Evolutionary conservation across 1,140 invertebrate species (phyloP).

Genomic region (Drosophila elegans): DNA sequence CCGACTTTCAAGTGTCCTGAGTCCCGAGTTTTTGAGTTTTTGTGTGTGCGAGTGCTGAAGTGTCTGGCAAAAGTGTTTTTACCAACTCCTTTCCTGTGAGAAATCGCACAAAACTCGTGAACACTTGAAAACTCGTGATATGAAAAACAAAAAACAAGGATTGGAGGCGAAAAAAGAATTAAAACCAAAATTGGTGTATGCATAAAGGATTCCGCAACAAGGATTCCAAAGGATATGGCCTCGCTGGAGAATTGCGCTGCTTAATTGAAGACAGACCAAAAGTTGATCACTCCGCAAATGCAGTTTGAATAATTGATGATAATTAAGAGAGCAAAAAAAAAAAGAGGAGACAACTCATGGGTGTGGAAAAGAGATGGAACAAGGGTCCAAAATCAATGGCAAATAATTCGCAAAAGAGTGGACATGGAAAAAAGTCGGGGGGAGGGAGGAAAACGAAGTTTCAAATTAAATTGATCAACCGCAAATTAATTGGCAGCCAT

Average conservation of each 20-base stretch:
- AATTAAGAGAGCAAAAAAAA: slow-evolving; percentile 65
- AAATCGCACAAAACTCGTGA: slow-evolving; percentile 74
- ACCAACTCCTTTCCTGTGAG: slow-evolving; percentile 84
- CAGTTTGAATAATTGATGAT: slow-evolving; percentile 84
- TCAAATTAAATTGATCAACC: slow-evolving; percentile 85
- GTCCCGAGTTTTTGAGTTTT: slow-evolving; percentile 12
- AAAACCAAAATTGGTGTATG: slow-evolving; percentile 39
- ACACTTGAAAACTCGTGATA: slow-evolving; percentile 64
- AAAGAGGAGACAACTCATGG: slow-evolving; percentile 21
- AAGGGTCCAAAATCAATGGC: slow-evolving; percentile 75
- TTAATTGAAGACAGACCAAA: slow-evolving; percentile 77
- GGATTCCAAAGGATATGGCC: slow-evolving; percentile 23
- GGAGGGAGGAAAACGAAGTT: slow-evolving; percentile 49
- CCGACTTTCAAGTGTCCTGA: slow-evolving; percentile 15
- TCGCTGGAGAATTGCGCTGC: slow-evolving; percentile 6
- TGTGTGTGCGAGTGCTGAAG: slow-evolving; percentile 17
- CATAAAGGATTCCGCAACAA: slow-evolving; percentile 36
- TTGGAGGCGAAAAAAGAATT: slow-evolving; percentile 34
- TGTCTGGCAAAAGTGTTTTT: slow-evolving; percentile 75
- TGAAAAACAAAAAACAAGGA: slow-evolving; percentile 3
- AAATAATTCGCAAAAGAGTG: slow-evolving; percentile 76
- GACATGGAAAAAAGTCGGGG: slow-evolving; percentile 8
- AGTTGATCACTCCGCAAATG: slow-evolving; percentile 82
- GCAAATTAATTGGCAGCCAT: slow-evolving; percentile 84
- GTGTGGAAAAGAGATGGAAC: slow-evolving; percentile 13